phyloP scores from a whole-genome alignment of 2,113 vertebrate genomes.

The Crypturellus undulatus region DNA sequence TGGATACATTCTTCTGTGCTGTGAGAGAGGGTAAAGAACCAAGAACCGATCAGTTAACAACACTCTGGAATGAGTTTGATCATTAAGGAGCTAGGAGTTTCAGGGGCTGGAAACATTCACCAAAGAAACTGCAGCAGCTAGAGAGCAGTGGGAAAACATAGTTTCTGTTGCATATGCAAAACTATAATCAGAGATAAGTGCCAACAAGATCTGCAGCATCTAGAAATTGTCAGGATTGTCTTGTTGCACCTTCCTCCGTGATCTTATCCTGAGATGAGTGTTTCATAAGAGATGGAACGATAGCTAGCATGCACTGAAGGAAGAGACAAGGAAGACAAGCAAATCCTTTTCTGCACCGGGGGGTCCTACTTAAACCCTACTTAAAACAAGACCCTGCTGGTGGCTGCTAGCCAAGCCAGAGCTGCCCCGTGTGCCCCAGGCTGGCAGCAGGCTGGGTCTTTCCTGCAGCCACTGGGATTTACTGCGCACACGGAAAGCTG shows the following conservation, averaged over 20 bases:
- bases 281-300: slow-evolving; percentile 45
- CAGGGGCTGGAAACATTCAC: slow-evolving; percentile 19
- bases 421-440: background rate
- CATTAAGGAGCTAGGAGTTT: background rate
- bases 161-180: slow-evolving; percentile 53
- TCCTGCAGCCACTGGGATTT: background rate
- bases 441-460: background rate
- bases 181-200: slow-evolving; percentile 31
- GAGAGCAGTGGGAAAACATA: slow-evolving; percentile 23
- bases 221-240: slow-evolving; percentile 41
- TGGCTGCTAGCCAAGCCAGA: background rate
- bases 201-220: slow-evolving; percentile 40
- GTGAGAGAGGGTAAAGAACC: background rate
- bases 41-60: background rate
- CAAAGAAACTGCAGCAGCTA: background rate
- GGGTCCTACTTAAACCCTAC: background rate
- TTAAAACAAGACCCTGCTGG: background rate
- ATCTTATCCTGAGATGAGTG: slow-evolving; percentile 41
- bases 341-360: background rate
- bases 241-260: slow-evolving; percentile 46
- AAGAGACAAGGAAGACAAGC: background rate
- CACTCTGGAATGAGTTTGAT: background rate
- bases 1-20: background rate
- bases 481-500: background rate
- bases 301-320: background rate